These are phyloP conservation scores for Himantopus leucocephalus DNA, from an alignment of 2,113 vertebrate species.

Conservation along the genomic window DNA sequence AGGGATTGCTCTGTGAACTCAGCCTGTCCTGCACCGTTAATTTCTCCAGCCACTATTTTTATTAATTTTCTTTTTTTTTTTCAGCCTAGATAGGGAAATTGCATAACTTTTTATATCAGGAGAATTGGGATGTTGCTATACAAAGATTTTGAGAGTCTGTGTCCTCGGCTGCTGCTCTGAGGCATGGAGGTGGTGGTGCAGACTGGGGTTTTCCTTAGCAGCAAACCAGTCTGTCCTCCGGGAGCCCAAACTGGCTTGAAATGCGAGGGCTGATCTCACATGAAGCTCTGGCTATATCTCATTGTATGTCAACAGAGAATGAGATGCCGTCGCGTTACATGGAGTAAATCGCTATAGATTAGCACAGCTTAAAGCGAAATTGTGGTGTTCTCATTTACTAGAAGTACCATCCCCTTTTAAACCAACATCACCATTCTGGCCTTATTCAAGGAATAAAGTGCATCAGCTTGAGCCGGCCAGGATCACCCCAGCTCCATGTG, in stretches of 20 bases:
- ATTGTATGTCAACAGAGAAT: background rate
- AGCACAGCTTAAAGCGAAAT: background rate
- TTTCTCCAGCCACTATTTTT: background rate
- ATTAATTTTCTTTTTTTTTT: background rate
- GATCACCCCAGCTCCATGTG: background rate
- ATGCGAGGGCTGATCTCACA: accelerated
- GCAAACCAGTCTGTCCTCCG: background rate
- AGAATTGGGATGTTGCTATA: background rate
- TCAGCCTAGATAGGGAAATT: background rate
- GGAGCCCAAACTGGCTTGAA: background rate
- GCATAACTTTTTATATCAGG: accelerated
- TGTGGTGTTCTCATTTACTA: background rate
- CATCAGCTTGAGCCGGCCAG: background rate
- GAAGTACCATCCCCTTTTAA: background rate
- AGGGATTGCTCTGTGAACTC: background rate
- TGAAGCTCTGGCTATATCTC: background rate
- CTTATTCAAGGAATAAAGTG: background rate
- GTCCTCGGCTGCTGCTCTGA: background rate
- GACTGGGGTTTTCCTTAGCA: background rate
- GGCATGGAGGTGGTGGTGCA: background rate
- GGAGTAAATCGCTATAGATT: background rate
- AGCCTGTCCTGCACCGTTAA: background rate
- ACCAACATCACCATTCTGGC: background rate
- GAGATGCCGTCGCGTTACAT: accelerated
- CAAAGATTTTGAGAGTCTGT: background rate